Evolutionary conservation across 1,140 invertebrate species (phyloP).

Genomic region (Nautilus pompilius): DNA sequence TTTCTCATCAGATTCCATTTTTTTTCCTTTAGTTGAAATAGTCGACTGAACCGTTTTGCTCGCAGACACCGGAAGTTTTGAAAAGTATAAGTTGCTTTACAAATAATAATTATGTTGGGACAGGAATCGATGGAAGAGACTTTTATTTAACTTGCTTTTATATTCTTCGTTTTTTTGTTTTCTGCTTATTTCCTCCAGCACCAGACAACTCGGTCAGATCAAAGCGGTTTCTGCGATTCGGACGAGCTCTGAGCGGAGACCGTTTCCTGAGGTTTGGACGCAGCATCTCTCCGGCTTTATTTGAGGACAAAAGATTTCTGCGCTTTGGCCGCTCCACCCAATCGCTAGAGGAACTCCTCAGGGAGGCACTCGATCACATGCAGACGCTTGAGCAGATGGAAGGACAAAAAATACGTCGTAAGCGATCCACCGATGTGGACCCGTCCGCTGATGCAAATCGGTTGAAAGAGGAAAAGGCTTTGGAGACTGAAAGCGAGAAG

Average conservation of each 20-base stretch:
- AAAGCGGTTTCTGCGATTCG: constrained; percentile 23
- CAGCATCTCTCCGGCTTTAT: constrained; percentile 4
- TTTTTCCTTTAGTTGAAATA: too few species aligned
- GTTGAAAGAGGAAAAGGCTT: background rate
- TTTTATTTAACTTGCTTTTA: too few species aligned
- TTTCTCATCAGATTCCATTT: too few species aligned
- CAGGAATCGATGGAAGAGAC: too few species aligned
- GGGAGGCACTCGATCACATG: background rate
- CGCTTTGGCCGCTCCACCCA: constrained; percentile 7
- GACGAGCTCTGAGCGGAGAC: constrained; percentile 17
- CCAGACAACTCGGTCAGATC: background rate
- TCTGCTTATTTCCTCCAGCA: too few species aligned
- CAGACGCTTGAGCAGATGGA: background rate
- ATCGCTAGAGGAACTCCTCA: background rate
- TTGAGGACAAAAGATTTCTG: constrained; percentile 39
- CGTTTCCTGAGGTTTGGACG: constrained; percentile 20
- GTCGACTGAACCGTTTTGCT: too few species aligned
- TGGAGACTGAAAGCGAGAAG: background rate
- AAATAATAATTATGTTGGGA: too few species aligned
- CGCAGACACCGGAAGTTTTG: too few species aligned
- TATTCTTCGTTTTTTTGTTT: too few species aligned
- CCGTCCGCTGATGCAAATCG: background rate
- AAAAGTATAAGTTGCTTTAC: too few species aligned
- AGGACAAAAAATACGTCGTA: background rate
- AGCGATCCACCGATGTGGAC: background rate